Percentiles rank a stretch among this genome's conserved stretches.
Conservation (phyloP, 2,888 invertebrate genomes). For the Adelphocoris suturalis region DNA sequence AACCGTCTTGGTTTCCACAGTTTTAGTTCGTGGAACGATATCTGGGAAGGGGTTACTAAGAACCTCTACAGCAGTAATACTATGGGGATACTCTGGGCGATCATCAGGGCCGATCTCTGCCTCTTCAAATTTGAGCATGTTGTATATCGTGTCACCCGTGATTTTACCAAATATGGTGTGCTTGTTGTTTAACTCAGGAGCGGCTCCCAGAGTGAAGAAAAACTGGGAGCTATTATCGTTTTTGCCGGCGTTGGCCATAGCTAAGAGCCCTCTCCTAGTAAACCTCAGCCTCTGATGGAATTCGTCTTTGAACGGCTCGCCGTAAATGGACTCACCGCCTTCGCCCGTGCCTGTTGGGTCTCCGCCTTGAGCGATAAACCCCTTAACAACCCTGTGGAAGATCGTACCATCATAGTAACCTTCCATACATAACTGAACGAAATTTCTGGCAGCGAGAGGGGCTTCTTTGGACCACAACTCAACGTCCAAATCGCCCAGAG, state of each 20-base stretch:
- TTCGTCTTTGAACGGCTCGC: conserved; percentile 89
- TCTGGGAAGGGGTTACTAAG: conserved; percentile 95
- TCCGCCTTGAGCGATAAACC: conserved; percentile 97
- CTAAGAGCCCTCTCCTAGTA: conserved; percentile 92
- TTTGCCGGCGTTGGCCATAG: conserved; percentile 96
- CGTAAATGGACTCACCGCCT: conserved; percentile 98
- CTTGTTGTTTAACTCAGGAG: conserved; percentile 96
- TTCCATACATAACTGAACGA: conserved; percentile 97
- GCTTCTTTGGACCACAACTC: conserved; percentile 98
- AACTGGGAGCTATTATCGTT: conserved; percentile 98
- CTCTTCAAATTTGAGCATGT: conserved; percentile 95
- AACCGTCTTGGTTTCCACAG: conserved; percentile 78
- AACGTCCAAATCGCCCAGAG: conserved; percentile 97
- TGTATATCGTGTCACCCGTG: conserved; percentile 95
- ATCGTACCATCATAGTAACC: conserved; percentile 95
- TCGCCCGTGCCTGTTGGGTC: conserved; percentile 97
- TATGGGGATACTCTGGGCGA: conserved; percentile 92
- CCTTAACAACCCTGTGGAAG: conserved; percentile 96
- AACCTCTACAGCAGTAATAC: conserved; percentile 89
- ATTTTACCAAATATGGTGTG: conserved; percentile 99
- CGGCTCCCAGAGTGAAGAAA: conserved; percentile 95
- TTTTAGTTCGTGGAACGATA: conserved; percentile 86
- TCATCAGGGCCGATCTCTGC: conserved; percentile 91
- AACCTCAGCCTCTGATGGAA: conserved; percentile 80
- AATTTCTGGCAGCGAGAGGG: conserved; percentile 95